These are phyloP conservation scores for Zaprionus inermis DNA, from an alignment of 1,140 invertebrate species.

Conservation along the genomic window DNA sequence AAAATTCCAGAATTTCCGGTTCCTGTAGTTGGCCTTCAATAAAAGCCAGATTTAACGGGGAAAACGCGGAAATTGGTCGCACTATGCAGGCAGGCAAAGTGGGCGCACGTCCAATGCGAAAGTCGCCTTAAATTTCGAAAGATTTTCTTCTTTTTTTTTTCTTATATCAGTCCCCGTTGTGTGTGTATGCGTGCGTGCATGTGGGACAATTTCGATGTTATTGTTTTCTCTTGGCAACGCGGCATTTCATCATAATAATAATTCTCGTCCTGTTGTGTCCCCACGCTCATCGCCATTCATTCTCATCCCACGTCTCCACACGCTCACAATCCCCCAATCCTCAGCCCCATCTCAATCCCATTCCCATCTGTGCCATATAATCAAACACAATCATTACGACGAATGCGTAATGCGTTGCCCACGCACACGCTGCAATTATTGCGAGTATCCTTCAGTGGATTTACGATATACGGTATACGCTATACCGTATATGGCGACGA, in stretches of 20 bases:
- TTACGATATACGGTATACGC: background rate
- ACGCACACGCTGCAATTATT: constrained; percentile 8
- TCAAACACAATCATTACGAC: constrained; percentile 7
- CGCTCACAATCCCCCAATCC: background rate
- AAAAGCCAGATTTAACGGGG: too few species aligned
- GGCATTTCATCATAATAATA: constrained; percentile 46
- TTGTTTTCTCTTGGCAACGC: constrained; percentile 55
- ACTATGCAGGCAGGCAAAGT: background rate
- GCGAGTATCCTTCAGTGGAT: constrained; percentile 3
- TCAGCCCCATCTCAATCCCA: background rate
- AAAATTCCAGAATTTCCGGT: too few species aligned
- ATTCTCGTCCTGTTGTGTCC: constrained; percentile 31
- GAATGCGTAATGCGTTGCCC: background rate
- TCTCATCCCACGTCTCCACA: background rate
- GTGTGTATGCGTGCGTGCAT: constrained; percentile 32
- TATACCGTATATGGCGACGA: background rate
- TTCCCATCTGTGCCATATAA: constrained; percentile 4
- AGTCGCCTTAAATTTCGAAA: constrained; percentile 63
- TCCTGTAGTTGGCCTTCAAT: too few species aligned
- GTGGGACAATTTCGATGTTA: constrained; percentile 49
- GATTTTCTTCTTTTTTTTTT: constrained; percentile 14
- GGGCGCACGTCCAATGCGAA: constrained; percentile 26
- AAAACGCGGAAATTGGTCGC: too few species aligned
- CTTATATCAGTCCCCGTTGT: constrained; percentile 13
- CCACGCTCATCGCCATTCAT: constrained; percentile 7